These are phyloP conservation scores for Thamnophis sirtalis DNA, from an alignment of 2,113 vertebrate species.

Conservation along the genomic window DNA sequence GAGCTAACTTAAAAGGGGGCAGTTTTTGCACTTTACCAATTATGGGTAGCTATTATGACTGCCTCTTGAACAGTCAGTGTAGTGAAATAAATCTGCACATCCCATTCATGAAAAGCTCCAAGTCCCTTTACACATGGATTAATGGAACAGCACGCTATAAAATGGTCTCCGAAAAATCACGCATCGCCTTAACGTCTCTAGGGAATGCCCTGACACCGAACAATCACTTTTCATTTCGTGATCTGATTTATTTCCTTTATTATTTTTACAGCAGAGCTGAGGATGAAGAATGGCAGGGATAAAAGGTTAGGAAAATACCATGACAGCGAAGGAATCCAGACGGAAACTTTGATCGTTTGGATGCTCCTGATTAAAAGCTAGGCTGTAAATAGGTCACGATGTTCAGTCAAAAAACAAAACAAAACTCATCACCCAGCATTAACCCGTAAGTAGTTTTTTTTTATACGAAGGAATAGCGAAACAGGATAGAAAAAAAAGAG, in stretches of 20 bases:
- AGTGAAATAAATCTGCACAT: not conserved
- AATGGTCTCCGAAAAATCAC: not conserved
- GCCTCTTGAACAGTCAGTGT: not conserved
- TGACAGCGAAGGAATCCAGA: slow-evolving; percentile 13
- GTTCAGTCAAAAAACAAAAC: slow-evolving; percentile 21
- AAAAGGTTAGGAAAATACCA: slow-evolving; percentile 37
- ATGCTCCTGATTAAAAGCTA: slow-evolving; percentile 18
- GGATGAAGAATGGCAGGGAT: slow-evolving; percentile 28
- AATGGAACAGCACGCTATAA: slow-evolving; percentile 10
- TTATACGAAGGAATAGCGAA: not conserved
- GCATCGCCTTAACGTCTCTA: slow-evolving; percentile 12
- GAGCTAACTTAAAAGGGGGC: not conserved
- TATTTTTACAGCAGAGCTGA: slow-evolving; percentile 8
- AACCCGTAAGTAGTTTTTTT: not conserved
- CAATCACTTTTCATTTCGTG: not conserved
- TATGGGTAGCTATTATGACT: not conserved
- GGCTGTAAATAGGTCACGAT: slow-evolving; percentile 12
- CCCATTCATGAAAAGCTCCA: slow-evolving; percentile 6
- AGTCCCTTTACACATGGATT: slow-evolving; percentile 1
- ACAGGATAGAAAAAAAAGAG: not conserved
- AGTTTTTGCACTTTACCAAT: not conserved
- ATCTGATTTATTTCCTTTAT: slow-evolving; percentile 15
- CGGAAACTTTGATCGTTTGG: slow-evolving; percentile 2
- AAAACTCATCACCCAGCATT: slow-evolving; percentile 22
- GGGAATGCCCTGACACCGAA: slow-evolving; percentile 28